Conservation (phyloP, 2,888 invertebrate species). For the Siphonodentalium dalli region DNA sequence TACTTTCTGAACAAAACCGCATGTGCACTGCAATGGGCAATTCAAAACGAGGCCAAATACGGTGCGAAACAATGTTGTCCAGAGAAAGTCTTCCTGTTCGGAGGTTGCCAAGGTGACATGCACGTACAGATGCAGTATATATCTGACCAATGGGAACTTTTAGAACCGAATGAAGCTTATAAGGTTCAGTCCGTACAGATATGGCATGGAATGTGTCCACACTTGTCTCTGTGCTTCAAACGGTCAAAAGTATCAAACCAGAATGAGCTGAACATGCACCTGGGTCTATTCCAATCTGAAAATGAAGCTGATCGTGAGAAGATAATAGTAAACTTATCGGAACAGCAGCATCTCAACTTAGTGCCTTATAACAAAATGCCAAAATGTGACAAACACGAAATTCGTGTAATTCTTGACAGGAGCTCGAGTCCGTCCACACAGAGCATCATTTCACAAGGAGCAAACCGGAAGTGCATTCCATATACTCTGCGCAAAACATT, state of each 20-base stretch:
- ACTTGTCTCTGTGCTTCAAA: slow-evolving; percentile 35
- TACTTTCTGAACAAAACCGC: slow-evolving; percentile 49
- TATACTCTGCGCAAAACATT: slow-evolving; percentile 26
- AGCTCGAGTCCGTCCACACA: not conserved
- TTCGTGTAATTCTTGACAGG: slow-evolving; percentile 1
- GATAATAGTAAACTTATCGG: slow-evolving; percentile 34
- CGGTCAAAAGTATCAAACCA: slow-evolving; percentile 10
- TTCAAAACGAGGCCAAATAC: slow-evolving; percentile 43
- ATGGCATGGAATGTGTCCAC: slow-evolving; percentile 45
- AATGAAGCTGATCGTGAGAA: slow-evolving; percentile 34
- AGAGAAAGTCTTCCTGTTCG: slow-evolving; percentile 40
- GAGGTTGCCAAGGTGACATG: slow-evolving; percentile 28
- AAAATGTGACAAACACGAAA: slow-evolving; percentile 3
- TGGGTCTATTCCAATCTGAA: slow-evolving; percentile 34
- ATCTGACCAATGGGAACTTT: slow-evolving; percentile 36
- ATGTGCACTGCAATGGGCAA: slow-evolving; percentile 47
- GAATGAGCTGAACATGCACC: slow-evolving; percentile 35
- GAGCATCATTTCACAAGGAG: too few species aligned
- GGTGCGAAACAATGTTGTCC: slow-evolving; percentile 38
- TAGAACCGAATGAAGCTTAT: slow-evolving; percentile 25
- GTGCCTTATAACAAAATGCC: not conserved
- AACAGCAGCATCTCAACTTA: slow-evolving; percentile 9
- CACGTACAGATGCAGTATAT: slow-evolving; percentile 26
- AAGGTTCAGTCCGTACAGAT: slow-evolving; percentile 35
- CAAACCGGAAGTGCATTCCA: slow-evolving; percentile 18